These are phyloP conservation scores for Kryphioiulus occultus DNA, from an alignment of 2,888 invertebrate species.

Conservation along the genomic window DNA sequence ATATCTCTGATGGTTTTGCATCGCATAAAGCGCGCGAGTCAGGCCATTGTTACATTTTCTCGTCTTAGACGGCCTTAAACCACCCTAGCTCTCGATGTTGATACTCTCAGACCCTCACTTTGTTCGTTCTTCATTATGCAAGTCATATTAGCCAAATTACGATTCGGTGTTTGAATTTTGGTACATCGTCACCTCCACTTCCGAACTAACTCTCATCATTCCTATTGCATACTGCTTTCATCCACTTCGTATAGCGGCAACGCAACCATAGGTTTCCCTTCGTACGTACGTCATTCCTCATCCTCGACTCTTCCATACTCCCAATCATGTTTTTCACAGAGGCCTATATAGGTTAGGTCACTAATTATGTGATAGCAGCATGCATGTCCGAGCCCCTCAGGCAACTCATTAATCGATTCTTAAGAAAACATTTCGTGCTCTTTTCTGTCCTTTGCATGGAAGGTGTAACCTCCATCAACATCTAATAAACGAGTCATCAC, in stretches of 20 bases:
- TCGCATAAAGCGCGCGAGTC: neutral
- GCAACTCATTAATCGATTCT: constrained; percentile 20
- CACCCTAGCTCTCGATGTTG: constrained; percentile 33
- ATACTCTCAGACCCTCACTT: constrained; percentile 35
- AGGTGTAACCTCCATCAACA: neutral
- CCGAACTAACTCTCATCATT: constrained; percentile 14
- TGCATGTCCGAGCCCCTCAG: constrained; percentile 31
- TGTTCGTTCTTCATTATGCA: constrained; percentile 31
- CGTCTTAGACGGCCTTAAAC: constrained; percentile 30
- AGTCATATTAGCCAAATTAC: constrained; percentile 15
- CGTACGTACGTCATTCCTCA: neutral
- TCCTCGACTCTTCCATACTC: neutral
- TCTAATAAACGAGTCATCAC: constrained; percentile 19
- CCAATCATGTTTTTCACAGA: constrained; percentile 14
- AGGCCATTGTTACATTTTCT: constrained; percentile 26
- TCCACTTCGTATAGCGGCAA: neutral
- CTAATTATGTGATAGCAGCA: constrained; percentile 35
- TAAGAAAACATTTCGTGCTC: neutral
- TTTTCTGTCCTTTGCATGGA: constrained; percentile 26
- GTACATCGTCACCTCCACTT: constrained; percentile 18
- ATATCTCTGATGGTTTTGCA: constrained; percentile 31
- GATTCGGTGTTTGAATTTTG: constrained; percentile 21
- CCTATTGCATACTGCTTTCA: constrained; percentile 26
- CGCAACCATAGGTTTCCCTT: neutral
- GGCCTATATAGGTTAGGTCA: constrained; percentile 25